These are phyloP conservation scores for Pristionchus entomophagus DNA, from an alignment of 2,888 invertebrate species.

Conservation along the genomic window DNA sequence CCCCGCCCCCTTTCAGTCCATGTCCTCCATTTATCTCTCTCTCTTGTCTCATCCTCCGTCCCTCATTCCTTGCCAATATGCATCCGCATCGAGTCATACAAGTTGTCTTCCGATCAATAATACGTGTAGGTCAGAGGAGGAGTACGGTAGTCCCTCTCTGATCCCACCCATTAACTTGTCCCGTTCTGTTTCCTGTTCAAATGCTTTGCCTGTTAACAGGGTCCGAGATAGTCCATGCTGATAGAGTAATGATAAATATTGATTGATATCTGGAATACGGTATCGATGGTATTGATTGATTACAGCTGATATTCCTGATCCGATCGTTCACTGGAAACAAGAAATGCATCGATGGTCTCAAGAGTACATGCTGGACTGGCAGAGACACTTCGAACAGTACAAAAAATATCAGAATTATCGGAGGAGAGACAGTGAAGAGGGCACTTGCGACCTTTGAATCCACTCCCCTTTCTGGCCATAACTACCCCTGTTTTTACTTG, in stretches of 20 bases:
- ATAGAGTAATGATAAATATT: slow-evolving; percentile 13
- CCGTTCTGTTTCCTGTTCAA: not conserved
- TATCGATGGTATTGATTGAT: slow-evolving; percentile 43
- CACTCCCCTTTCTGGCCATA: not conserved
- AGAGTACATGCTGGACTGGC: slow-evolving; percentile 75
- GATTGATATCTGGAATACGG: not conserved
- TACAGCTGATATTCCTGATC: slow-evolving; percentile 74
- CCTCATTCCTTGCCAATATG: not conserved
- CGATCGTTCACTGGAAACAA: slow-evolving; percentile 74
- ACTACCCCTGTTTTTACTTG: not conserved
- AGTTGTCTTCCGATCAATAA: not conserved
- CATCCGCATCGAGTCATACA: not conserved
- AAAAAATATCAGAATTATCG: slow-evolving; percentile 48
- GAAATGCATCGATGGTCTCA: slow-evolving; percentile 75
- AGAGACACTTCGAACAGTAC: slow-evolving; percentile 74
- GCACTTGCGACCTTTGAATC: not conserved
- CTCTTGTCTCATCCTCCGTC: not conserved
- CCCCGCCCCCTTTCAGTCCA: not conserved
- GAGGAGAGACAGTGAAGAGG: slow-evolving; percentile 41
- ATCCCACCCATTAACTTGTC: not conserved
- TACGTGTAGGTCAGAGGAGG: slow-evolving; percentile 29
- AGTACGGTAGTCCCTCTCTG: slow-evolving; percentile 23
- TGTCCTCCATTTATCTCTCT: slow-evolving; percentile 1
- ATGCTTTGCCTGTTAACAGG: not conserved
- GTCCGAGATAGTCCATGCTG: not conserved